phyloP scores from a whole-genome alignment of 2,888 invertebrate genomes.

The Phania funesta region DNA sequence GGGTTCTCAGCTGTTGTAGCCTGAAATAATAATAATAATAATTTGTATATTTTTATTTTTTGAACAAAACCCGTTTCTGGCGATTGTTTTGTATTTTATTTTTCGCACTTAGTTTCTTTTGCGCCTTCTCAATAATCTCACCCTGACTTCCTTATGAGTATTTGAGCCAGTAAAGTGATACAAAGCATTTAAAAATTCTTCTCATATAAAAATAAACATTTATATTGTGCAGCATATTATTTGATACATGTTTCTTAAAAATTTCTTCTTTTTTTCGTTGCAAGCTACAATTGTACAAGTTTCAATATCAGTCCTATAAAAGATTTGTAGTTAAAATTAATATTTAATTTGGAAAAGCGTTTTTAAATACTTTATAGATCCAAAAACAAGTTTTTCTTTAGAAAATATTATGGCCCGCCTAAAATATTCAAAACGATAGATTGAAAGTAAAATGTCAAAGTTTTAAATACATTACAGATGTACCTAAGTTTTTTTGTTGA shows the following conservation, averaged over 20 bases:
- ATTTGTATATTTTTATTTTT: constrained; percentile 43
- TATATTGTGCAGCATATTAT: constrained; percentile 55
- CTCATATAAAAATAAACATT: constrained; percentile 55
- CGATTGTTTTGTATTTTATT: constrained; percentile 20
- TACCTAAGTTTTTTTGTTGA: no score
- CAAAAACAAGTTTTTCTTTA: no score
- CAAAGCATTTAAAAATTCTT: constrained; percentile 42
- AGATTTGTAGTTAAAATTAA: no score
- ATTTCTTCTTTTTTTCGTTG: no score
- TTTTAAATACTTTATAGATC: no score
- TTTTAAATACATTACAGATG: no score
- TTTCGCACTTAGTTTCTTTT: not conserved
- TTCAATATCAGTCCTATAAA: no score
- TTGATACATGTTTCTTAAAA: constrained; percentile 25
- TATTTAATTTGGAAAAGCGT: no score
- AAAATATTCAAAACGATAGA: no score
- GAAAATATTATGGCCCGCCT: no score
- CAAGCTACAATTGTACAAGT: no score
- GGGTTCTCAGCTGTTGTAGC: constrained; percentile 67
- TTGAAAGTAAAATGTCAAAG: no score
- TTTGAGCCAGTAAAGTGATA: not conserved
- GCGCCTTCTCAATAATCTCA: not conserved
- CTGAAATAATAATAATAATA: constrained; percentile 68
- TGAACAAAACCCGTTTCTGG: constrained; percentile 30
- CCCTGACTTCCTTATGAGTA: not conserved